A percentile compares a stretch with the other conserved stretches of the same genome.
phyloP scores from a whole-genome alignment of 2,113 vertebrate species.

The Eretmochelys imbricata region DNA sequence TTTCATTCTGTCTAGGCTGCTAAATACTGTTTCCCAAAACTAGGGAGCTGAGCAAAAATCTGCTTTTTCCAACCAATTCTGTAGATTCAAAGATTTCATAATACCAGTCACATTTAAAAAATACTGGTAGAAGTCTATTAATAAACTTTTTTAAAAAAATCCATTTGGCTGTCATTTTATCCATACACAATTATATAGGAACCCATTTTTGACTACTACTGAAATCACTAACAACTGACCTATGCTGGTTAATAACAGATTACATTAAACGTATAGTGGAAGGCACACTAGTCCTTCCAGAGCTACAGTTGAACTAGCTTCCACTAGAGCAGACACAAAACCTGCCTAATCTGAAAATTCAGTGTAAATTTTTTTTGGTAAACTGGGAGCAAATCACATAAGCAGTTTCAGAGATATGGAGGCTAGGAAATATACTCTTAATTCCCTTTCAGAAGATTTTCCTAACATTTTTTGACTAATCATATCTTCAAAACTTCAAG shows the following conservation, averaged over 20 bases:
- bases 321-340: not conserved
- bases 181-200: not conserved
- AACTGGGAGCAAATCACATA: not conserved
- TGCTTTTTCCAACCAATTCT: not conserved
- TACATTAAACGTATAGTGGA: not conserved
- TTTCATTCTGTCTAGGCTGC: slow-evolving; percentile 15
- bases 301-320: not conserved
- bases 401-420: not conserved
- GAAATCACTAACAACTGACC: not conserved
- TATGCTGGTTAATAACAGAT: not conserved
- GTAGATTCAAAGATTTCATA: not conserved
- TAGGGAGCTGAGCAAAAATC: not conserved
- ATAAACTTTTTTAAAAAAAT: not conserved
- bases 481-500: not conserved
- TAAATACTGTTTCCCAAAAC: slow-evolving; percentile 8
- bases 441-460: not conserved
- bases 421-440: not conserved
- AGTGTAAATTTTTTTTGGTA: not conserved
- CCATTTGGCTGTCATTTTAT: not conserved
- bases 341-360: not conserved
- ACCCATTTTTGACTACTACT: not conserved
- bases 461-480: not conserved
- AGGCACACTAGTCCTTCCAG: not conserved
- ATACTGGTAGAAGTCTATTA: not conserved
- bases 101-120: not conserved